These are phyloP conservation scores for Synergus itoensis DNA, from an alignment of 2,888 invertebrate species.

Conservation along the genomic window DNA sequence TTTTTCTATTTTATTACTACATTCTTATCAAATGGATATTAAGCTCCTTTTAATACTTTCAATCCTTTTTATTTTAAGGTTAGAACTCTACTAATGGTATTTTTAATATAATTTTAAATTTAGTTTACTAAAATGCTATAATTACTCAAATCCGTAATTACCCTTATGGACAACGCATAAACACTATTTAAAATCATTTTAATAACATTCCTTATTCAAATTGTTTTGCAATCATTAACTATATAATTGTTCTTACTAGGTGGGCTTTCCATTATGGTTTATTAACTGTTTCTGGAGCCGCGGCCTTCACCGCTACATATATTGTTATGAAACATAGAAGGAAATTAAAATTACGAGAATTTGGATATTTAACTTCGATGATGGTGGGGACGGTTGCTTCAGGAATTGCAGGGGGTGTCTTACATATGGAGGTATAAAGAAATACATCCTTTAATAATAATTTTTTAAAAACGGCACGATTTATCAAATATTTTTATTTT, in stretches of 20 bases:
- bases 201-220: not conserved
- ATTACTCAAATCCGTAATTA: not conserved
- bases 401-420: conserved; percentile 77
- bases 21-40: not conserved
- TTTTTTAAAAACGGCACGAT: not conserved
- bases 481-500: conserved; percentile 57
- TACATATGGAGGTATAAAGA: conserved; percentile 2
- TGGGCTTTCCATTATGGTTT: conserved; percentile 14
- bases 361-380: conserved; percentile 82
- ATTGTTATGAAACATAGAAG: conserved; percentile 83
- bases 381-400: conserved; percentile 83
- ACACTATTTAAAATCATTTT: not conserved
- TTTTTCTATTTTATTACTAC: not conserved
- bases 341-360: conserved; percentile 81
- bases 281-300: not conserved
- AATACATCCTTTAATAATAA: no score
- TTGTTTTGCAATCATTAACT: not conserved
- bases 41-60: not conserved
- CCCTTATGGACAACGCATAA: not conserved
- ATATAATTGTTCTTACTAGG: not conserved
- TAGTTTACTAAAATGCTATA: no score
- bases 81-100: not conserved
- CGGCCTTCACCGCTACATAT: conserved; percentile 78
- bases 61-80: not conserved
- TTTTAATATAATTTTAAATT: not conserved